Conservation (phyloP, 2,888 invertebrate species). For the Conchocele bisecta region DNA sequence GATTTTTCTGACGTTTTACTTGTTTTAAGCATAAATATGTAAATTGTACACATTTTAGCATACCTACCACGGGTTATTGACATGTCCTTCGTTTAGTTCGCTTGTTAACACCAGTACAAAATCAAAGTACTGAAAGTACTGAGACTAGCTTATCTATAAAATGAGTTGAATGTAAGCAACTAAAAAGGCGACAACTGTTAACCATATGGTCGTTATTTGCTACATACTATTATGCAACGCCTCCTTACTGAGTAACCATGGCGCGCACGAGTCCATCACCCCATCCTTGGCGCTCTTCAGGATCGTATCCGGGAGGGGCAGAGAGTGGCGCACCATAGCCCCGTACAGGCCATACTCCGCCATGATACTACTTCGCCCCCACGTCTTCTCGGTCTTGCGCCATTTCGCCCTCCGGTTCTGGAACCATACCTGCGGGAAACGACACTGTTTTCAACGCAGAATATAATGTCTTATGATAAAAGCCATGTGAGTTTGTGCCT, state of each 20-base stretch:
- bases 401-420: constrained; percentile 99
- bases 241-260: constrained; percentile 97
- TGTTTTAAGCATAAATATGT: too few relatives aligned
- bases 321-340: constrained; percentile 99
- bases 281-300: constrained; percentile 96
- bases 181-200: not conserved
- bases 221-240: not conserved
- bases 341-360: constrained; percentile 99
- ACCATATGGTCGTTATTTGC: not conserved
- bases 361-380: constrained; percentile 99
- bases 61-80: too few relatives aligned
- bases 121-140: too few relatives aligned
- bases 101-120: too few relatives aligned
- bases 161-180: not conserved
- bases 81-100: too few relatives aligned
- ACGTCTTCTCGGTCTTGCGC: constrained; percentile 99
- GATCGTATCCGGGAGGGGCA: constrained; percentile 99
- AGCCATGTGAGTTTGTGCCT: too few relatives aligned
- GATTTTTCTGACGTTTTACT: too few relatives aligned
- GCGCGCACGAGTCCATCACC: constrained; percentile 93
- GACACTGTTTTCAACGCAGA: too few relatives aligned
- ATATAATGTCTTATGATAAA: too few relatives aligned
- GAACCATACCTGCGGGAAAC: constrained; percentile 99
- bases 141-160: not conserved
- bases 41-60: too few relatives aligned